phyloP scores from a whole-genome alignment of 2,888 invertebrate species.

The Heliothis peltigera region DNA sequence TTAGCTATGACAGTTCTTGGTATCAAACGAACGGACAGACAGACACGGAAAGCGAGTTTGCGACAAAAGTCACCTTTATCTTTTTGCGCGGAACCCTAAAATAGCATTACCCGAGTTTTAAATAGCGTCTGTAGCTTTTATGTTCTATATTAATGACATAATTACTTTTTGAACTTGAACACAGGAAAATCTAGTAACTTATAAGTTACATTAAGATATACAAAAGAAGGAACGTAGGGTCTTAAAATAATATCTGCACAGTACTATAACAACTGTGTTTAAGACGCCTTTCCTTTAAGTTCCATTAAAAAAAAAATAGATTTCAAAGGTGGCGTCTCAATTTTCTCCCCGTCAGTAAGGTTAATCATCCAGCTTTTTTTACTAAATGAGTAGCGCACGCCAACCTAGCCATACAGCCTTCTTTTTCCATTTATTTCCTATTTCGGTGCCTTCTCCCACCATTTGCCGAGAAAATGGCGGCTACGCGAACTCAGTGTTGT shows the following conservation, averaged over 20 bases:
- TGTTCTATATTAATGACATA: too few relatives aligned
- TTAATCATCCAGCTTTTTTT: conserved; percentile 50
- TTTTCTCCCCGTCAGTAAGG: conserved; percentile 38
- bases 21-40: too few relatives aligned
- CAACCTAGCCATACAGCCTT: conserved; percentile 70
- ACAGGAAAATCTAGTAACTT: too few relatives aligned
- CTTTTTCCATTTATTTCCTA: conserved; percentile 81
- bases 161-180: too few relatives aligned
- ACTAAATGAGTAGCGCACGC: conserved; percentile 59
- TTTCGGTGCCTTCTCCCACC: conserved; percentile 81
- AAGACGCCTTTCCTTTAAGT: conserved; percentile 8
- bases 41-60: too few relatives aligned
- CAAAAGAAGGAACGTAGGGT: too few relatives aligned
- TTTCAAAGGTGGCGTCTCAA: conserved; percentile 36
- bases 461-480: conserved; percentile 83
- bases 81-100: too few relatives aligned
- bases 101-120: too few relatives aligned
- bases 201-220: too few relatives aligned
- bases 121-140: too few relatives aligned
- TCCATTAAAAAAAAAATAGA: neutral
- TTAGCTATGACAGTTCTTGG: too few relatives aligned
- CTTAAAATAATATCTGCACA: conserved; percentile 5
- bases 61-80: too few relatives aligned
- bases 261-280: conserved; percentile 39
- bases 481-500: conserved; percentile 76